Percentiles rank a stretch among this genome's conserved stretches.
Conservation (phyloP, 2,888 invertebrate genomes). For the Pammene aurita region DNA sequence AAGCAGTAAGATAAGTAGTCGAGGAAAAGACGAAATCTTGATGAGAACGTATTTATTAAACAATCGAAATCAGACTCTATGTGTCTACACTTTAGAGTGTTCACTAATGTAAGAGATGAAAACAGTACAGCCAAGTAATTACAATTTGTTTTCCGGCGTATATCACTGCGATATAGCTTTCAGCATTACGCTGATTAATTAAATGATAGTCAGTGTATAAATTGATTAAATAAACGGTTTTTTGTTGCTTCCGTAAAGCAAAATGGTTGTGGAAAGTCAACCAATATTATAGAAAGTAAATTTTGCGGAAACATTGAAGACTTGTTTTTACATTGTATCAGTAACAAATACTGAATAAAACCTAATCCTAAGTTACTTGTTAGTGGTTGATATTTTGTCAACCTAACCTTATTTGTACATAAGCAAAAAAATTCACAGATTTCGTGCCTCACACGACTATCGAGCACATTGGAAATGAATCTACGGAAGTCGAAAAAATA, state of each 20-base stretch:
- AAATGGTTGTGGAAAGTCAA: constrained; percentile 45
- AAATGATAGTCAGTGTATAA: constrained; percentile 65
- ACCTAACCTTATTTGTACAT: too few relatives aligned
- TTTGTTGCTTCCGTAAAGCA: constrained; percentile 52
- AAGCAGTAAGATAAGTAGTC: constrained; percentile 51
- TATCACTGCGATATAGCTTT: constrained; percentile 61
- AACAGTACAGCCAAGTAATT: constrained; percentile 55
- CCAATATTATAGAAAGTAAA: constrained; percentile 41
- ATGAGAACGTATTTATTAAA: constrained; percentile 46
- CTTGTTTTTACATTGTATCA: not conserved
- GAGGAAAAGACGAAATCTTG: constrained; percentile 60
- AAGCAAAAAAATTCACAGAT: not conserved
- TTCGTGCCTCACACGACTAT: too few relatives aligned
- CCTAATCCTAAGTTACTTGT: not conserved
- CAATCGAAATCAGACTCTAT: constrained; percentile 39
- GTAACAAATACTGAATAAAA: not conserved
- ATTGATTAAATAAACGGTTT: constrained; percentile 60
- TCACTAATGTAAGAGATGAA: constrained; percentile 32
- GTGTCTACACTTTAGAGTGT: constrained; percentile 26
- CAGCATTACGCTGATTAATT: constrained; percentile 67
- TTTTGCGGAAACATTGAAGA: constrained; percentile 11
- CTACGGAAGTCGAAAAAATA: too few relatives aligned
- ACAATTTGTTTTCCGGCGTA: constrained; percentile 62
- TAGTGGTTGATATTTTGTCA: not conserved
- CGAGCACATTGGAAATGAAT: too few relatives aligned